Base-by-base conservation (phyloP, 2,113 vertebrate genomes). In the Steatornis caripensis region DNA sequence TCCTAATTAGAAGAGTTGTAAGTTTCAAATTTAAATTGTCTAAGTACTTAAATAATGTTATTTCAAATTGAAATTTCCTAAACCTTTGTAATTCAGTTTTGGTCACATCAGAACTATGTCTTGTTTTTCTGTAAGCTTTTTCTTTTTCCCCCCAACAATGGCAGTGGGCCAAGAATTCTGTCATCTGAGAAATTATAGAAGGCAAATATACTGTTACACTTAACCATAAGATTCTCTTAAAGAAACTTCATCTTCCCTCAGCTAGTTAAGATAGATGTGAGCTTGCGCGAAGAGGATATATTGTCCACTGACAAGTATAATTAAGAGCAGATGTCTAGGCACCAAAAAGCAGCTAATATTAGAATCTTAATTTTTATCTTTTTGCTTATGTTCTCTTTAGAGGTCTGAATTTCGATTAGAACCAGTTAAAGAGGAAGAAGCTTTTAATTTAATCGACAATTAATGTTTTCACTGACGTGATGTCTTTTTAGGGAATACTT, bases 231-330 rank as follows among this genome's bases (percentile, higher is more conserved):
- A 55, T 41, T 87, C 18, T 84, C 20, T 51, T 79, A 48, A 60
- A 60, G 69, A 93, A 91, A 71, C 36, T 64, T 89, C 74, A 68
- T 79, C 48, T 95, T 95, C 55, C 45, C 53, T 70, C 27, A 82
- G 48, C 69, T 84, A 3, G n/a, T n/a, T 60, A 64, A 60, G 71
- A 71, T 87, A 55, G 15, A 46, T 53, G 46, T 64, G 74, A 82
- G 68, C 41, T 90, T 53, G 15, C 55, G 60, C 2, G 6, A 87
- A 91, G 46, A 90, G 37, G 39, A 75, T 66, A 29, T 53, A 57
- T 91, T 91, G 89, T 94, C 68, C 89, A 71, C 87, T 84, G 76
- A 75, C 77, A 87, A 82, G 37, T 76, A n/a, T 49, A 90, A 93
- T 87, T 89, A 61, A 75, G 36, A 45, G 87, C 77, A 96, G 87